Conservation (phyloP, 2,888 invertebrate genomes). For the Seira sanloemensis region DNA sequence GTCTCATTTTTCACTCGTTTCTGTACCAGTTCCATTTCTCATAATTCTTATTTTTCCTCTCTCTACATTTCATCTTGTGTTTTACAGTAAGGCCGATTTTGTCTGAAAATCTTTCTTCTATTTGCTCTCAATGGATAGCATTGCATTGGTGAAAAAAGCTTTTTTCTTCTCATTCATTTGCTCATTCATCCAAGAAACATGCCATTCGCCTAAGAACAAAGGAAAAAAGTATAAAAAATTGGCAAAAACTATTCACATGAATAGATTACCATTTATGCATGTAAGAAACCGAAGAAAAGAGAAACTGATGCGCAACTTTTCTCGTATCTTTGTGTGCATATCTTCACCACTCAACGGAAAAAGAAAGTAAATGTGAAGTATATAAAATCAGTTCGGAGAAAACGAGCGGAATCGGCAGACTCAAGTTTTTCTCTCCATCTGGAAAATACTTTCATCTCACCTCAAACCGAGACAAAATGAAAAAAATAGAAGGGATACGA, state of each 20-base stretch:
- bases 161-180: conserved; percentile 55
- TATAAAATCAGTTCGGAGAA: conserved; percentile 33
- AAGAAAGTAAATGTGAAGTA: background rate
- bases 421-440: conserved; percentile 19
- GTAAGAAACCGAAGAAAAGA: background rate
- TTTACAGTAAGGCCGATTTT: background rate
- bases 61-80: conserved; percentile 5
- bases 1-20: conserved; percentile 41
- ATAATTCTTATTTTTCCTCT: conserved; percentile 22
- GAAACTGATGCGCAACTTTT: conserved; percentile 5
- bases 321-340: background rate
- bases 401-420: conserved; percentile 20
- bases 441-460: conserved; percentile 39
- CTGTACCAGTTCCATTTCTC: conserved; percentile 40
- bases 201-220: conserved; percentile 49
- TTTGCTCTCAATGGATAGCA: background rate
- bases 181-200: conserved; percentile 50
- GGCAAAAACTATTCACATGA: conserved; percentile 38
- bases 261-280: conserved; percentile 43
- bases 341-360: no score
- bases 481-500: conserved; percentile 19
- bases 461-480: background rate
- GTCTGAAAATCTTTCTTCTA: background rate
- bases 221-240: conserved; percentile 14
- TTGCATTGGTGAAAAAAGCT: conserved; percentile 31